Conservation (phyloP, 2,888 invertebrate species). For the Autographa pulchrina region DNA sequence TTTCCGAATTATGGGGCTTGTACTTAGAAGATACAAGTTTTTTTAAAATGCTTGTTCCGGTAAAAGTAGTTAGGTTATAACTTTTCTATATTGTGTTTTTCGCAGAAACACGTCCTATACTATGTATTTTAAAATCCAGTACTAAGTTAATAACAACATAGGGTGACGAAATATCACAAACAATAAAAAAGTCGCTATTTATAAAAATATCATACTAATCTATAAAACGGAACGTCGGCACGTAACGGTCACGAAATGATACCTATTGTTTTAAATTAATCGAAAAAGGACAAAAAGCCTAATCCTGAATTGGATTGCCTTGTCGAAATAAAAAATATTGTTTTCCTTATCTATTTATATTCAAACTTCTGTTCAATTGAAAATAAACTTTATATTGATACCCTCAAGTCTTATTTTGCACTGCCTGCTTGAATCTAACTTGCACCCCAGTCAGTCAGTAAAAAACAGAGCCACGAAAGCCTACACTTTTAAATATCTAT, state of each 20-base stretch:
- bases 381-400: background rate
- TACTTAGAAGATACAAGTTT: no score
- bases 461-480: background rate
- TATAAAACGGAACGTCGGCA: background rate
- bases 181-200: background rate
- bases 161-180: no score
- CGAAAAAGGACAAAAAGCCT: conserved; percentile 1
- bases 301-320: background rate
- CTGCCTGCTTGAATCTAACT: background rate
- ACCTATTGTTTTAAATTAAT: conserved; percentile 4
- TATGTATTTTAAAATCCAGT: no score
- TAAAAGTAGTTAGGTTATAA: no score
- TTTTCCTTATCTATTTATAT: conserved; percentile 1
- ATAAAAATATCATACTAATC: background rate
- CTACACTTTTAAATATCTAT: background rate
- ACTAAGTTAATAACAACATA: no score
- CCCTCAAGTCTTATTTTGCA: background rate
- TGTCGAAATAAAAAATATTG: conserved; percentile 2
- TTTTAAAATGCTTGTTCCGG: no score
- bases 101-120: no score
- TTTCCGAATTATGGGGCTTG: no score
- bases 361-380: background rate
- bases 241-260: background rate
- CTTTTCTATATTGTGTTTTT: no score
- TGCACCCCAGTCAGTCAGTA: background rate